phyloP scores from a whole-genome alignment of 2,797 vertebrate genomes.

The Pristis pectinata region DNA sequence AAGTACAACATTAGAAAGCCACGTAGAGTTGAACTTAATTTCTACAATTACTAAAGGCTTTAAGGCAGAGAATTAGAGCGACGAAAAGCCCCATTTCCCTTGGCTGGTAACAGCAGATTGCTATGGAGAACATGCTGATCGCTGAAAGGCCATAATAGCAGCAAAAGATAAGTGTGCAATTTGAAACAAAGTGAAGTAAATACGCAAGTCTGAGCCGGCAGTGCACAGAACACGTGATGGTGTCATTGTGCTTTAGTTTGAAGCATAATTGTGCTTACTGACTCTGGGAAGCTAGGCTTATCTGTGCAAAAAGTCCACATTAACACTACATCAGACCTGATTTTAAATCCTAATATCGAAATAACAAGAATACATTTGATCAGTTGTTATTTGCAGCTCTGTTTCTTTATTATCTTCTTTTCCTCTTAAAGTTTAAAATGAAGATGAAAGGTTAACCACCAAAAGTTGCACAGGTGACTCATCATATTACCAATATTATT shows the following conservation, averaged over 20 bases:
- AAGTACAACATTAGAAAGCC: not conserved
- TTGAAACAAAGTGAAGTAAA: not conserved
- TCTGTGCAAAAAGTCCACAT: not conserved
- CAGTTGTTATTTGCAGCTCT: too few relatives aligned
- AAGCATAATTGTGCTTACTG: not conserved
- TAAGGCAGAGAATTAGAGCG: not conserved
- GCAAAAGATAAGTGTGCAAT: not conserved
- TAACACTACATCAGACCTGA: not conserved
- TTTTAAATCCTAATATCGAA: not conserved
- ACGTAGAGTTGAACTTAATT: slow-evolving; percentile 7
- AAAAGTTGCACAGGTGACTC: not conserved
- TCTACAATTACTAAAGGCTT: not conserved
- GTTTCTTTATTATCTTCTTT: not conserved
- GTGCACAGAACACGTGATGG: not conserved
- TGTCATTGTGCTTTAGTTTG: not conserved
- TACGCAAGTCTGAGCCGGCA: not conserved
- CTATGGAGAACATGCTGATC: not conserved
- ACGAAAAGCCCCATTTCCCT: not conserved
- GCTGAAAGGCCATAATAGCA: not conserved
- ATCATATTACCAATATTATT: not conserved
- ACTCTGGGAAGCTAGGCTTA: not conserved
- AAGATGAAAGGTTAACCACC: not conserved
- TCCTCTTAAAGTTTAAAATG: not conserved
- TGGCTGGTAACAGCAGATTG: not conserved
- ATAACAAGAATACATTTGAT: not conserved